These are phyloP conservation scores for Drosophila anceps DNA, from an alignment of 2,888 invertebrate species.

Conservation along the genomic window DNA sequence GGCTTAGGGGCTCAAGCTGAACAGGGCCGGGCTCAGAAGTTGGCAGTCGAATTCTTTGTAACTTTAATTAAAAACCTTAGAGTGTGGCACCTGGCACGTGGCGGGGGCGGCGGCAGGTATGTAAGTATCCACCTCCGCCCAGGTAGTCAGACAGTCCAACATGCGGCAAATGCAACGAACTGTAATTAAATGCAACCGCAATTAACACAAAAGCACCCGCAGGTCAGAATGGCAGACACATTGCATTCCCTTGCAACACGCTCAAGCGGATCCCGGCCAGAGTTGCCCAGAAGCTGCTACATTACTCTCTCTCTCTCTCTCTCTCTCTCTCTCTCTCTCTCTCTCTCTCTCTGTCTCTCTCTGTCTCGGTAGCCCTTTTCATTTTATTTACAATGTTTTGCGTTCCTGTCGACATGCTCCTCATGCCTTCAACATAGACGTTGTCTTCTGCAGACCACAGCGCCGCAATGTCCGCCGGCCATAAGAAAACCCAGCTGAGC, in stretches of 20 bases:
- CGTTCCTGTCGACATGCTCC: conserved; percentile 51
- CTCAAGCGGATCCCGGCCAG: conserved; percentile 12
- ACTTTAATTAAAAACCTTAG: conserved; percentile 76
- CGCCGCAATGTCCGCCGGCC: conserved; percentile 50
- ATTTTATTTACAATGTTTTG: conserved; percentile 77
- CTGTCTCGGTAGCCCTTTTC: conserved; percentile 25
- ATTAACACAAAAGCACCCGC: conserved; percentile 80
- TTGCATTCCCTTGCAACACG: conserved; percentile 19
- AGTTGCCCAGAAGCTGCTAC: conserved; percentile 1
- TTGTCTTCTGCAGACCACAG: conserved; percentile 49
- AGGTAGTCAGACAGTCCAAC: conserved; percentile 28
- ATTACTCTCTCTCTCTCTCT: conserved; percentile 3
- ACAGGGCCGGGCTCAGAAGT: conserved; percentile 19
- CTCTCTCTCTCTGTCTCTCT: conserved; percentile 21
- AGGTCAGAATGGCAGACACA: conserved; percentile 71
- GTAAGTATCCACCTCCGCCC: conserved; percentile 8
- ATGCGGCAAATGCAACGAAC: conserved; percentile 67
- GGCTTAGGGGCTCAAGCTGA: conserved; percentile 2
- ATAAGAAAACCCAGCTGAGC: conserved; percentile 33
- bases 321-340: conserved; percentile 29
- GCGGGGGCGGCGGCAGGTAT: not conserved
- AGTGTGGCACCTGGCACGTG: not conserved
- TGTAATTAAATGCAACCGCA: conserved; percentile 82
- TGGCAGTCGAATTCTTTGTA: conserved; percentile 55
- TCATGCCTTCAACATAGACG: conserved; percentile 9